Conservation (phyloP, 2,888 invertebrate species). For the Allacma fusca region DNA sequence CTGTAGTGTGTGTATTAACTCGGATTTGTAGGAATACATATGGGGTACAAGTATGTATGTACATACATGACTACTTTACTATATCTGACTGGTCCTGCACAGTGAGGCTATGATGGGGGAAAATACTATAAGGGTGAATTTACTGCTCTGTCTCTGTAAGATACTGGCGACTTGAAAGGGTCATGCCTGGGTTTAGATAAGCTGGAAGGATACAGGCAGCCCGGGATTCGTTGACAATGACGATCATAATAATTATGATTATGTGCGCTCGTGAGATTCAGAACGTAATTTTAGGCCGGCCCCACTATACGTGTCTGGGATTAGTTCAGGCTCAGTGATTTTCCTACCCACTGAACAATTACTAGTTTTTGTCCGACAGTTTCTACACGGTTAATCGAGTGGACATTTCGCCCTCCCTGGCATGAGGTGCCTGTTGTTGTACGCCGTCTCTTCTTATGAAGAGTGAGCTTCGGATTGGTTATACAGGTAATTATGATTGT, state of each 20-base stretch:
- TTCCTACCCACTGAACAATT: conserved; percentile 39
- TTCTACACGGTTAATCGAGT: conserved; percentile 25
- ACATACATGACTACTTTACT: too few species aligned
- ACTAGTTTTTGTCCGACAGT: conserved; percentile 25
- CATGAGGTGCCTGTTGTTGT: background rate
- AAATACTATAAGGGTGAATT: background rate
- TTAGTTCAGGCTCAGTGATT: conserved; percentile 36
- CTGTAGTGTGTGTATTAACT: too few species aligned
- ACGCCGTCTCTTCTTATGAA: background rate
- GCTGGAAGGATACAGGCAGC: background rate
- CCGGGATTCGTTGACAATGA: conserved; percentile 39
- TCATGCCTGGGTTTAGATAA: background rate
- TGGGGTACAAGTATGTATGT: too few species aligned
- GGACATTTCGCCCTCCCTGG: conserved; percentile 4
- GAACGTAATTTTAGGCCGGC: conserved; percentile 35
- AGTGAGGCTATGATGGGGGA: background rate
- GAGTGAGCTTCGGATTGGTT: background rate
- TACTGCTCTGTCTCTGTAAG: background rate
- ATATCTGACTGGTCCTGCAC: background rate
- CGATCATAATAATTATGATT: conserved; percentile 40
- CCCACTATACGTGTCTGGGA: conserved; percentile 36
- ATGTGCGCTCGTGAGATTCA: conserved; percentile 32
- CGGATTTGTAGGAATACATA: too few species aligned
- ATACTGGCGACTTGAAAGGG: background rate
- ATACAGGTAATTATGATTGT: conserved; percentile 11